Base-by-base conservation (phyloP, 2,113 vertebrate genomes). In the Rhipidura dahli region DNA sequence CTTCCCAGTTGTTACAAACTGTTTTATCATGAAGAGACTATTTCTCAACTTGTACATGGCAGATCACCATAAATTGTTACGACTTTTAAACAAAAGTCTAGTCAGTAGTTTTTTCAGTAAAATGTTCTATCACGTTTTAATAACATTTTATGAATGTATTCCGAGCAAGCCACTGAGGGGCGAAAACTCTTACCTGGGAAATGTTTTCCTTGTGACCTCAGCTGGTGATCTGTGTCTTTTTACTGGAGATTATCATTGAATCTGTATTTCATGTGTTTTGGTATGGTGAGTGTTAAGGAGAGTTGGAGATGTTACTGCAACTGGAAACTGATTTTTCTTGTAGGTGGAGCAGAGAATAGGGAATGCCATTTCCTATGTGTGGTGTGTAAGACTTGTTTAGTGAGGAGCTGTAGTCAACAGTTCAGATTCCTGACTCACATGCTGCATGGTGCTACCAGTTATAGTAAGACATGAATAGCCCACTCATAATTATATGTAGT, bases 61-160 rank as follows among this genome's bases (percentile, higher is more conserved):
- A 96, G 85, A 97, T 97, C 82, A 27, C 30, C 69, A 59, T 95
- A 96, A 97, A 97, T 96, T 97, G 94, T 95, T 95, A 93, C 3
- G 66, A 84, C 90, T 84, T 76, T 91, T 96, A 97, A 96, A 94
- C 94, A 96, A 94, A 97, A 90, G 94, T 95, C 87, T 91, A 91
- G 79, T 90, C 65, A 68, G 85, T 94, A 80, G 82, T 85, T 86
- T 89, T 47, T 80, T 96, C 92, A 95, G 89, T 96, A 96, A 96
- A 97, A 97, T 78, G 96, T 95, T 87, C 64, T 97, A 89, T 94
- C 78, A 77, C 15, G 2, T 88, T 97, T 96, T 92, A 95, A 96
- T 97, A 94, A 90, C 33, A 40, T 95, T 90, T 95, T 94, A 94
- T 96, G 57, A 95, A 96, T 88, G 63, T 91, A 73, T 97, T 96